phyloP scores from a whole-genome alignment of 1,140 invertebrate species.

The Achroia grisella region DNA sequence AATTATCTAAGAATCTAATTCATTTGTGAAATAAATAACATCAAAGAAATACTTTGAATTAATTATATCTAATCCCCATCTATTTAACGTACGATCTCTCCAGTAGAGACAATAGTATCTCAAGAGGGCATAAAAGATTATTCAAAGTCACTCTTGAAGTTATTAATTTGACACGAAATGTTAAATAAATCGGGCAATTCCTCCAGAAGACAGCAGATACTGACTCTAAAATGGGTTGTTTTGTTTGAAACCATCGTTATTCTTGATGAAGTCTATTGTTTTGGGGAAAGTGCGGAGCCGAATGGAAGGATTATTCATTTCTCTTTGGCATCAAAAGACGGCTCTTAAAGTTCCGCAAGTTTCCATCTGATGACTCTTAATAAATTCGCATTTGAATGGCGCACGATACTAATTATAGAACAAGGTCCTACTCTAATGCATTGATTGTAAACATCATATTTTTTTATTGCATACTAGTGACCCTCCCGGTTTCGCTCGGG shows the following conservation, averaged over 20 bases:
- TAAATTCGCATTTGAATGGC: conserved; percentile 31
- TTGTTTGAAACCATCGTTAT: conserved; percentile 59
- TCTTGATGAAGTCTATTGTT: conserved; percentile 60
- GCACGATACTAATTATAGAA: not conserved
- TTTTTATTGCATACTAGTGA: no score
- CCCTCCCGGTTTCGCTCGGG: no score
- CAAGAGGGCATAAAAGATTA: no score
- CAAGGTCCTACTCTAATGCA: no score
- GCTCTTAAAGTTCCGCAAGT: conserved; percentile 45
- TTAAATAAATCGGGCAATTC: conserved; percentile 33
- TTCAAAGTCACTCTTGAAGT: conserved; percentile 19
- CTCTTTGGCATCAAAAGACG: conserved; percentile 38
- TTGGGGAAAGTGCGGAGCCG: conserved; percentile 39
- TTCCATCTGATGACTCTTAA: conserved; percentile 44
- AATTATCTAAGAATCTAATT: no score
- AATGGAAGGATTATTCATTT: conserved; percentile 59
- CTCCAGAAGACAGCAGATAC: not conserved
- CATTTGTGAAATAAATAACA: no score
- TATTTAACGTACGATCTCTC: no score
- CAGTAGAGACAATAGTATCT: no score
- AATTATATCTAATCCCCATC: no score
- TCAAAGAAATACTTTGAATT: no score
- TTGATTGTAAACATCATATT: no score
- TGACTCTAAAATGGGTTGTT: conserved; percentile 43
- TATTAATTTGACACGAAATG: conserved; percentile 43